Evolutionary conservation across 2,797 vertebrate genomes (phyloP), one percentile per base, ranked within the genome.

Genomic region (Malurus leucopterus): DNA sequence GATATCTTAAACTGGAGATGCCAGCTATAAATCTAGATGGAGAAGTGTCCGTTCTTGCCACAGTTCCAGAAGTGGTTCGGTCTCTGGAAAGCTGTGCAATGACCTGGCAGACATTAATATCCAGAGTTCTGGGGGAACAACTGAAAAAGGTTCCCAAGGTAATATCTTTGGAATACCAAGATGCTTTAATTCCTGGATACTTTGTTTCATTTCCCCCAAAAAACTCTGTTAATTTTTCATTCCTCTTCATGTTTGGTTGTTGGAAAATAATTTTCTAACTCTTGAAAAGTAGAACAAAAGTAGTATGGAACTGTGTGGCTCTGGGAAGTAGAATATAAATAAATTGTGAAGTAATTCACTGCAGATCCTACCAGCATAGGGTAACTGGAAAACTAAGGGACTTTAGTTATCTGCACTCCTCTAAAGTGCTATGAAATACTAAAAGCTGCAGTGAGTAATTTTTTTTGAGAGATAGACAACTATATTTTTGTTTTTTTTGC

Each of bases 41-140:
- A 11, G 97, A 98, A 12, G 94, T 97, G 63, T 55, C 95, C 2
- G 81, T 88, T 6, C 94, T 99, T 72, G 96, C 97, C 8, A 74
- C 86, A 15, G 91, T 96, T 93, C 63, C 88, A 16, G 96, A 95
- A 43, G 91, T 97, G 8, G 76, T 99, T 29, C 98, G 98, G 30
- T 84, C 94, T 50, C 88, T 99, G 94, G 98, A 99, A 90, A 97
- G 97, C 27, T 98, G 97, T 88, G 97, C 98, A 83, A 94, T 98
- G 90, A 98, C 97, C 92, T 99, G 99, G 99, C 96, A 98, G 85
- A 96, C 96, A 51, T 97, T 98, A 89, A 98, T 99, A 91, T 97
- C 98, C 1, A 47, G 95, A 38, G 96, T 97, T 24, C 63, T 99
- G 10, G 97, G 98, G 87, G 96, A 97, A 77, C 97, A 98, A 86